These are phyloP conservation scores for Dastarcus helophoroides DNA, from an alignment of 2,888 invertebrate species.

Conservation along the genomic window DNA sequence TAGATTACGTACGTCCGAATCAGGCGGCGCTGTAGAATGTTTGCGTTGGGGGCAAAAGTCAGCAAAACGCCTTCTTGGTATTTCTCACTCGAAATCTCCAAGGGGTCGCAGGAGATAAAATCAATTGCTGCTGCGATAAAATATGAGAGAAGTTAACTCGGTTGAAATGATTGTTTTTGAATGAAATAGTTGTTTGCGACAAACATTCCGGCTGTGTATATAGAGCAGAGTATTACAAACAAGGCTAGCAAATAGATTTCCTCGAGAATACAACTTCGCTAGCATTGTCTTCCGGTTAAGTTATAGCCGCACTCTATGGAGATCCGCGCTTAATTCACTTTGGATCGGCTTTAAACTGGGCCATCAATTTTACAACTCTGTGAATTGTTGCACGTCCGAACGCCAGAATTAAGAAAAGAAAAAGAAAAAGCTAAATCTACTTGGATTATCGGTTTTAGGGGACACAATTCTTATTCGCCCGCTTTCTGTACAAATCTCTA, in stretches of 20 bases:
- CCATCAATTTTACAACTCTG: constrained; percentile 26
- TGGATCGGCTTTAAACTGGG: constrained; percentile 26
- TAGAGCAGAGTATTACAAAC: constrained; percentile 13
- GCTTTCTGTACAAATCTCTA: constrained; percentile 10
- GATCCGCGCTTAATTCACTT: constrained; percentile 29
- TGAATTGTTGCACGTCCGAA: constrained; percentile 21
- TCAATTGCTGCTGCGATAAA: too few species aligned
- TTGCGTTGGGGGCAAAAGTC: too few species aligned
- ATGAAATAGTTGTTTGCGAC: not conserved
- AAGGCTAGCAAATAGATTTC: constrained; percentile 16
- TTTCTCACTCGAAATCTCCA: too few species aligned
- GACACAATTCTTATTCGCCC: constrained; percentile 8
- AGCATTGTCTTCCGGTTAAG: constrained; percentile 21
- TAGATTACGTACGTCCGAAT: too few species aligned
- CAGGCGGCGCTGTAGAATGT: too few species aligned
- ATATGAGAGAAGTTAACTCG: too few species aligned
- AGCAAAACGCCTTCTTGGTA: too few species aligned
- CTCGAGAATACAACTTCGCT: constrained; percentile 14
- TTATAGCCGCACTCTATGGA: constrained; percentile 27
- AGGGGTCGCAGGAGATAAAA: too few species aligned
- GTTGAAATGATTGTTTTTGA: too few species aligned
- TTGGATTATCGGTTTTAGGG: constrained; percentile 17
- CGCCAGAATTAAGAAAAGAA: constrained; percentile 18
- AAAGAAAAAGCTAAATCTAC: constrained; percentile 16
- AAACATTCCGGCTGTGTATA: constrained; percentile 1